These are phyloP conservation scores for Eustalomyia histrio DNA, from an alignment of 2,888 invertebrate species.

Conservation along the genomic window DNA sequence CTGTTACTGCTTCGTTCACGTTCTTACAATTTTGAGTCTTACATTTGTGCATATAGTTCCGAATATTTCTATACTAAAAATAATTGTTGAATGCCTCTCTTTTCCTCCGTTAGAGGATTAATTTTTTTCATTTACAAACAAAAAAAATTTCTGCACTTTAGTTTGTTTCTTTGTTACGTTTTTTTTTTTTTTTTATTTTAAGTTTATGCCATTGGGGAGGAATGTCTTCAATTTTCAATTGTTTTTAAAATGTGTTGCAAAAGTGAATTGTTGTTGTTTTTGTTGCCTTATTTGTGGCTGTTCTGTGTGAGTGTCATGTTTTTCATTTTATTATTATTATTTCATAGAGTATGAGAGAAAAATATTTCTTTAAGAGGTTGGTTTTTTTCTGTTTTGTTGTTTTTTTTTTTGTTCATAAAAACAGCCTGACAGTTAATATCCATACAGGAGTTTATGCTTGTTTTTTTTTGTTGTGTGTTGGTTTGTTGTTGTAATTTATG, in stretches of 20 bases:
- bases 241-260: slow-evolving; percentile 46
- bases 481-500: slow-evolving; percentile 19
- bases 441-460: slow-evolving; percentile 7
- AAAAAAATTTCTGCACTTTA: slow-evolving; percentile 14
- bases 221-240: slow-evolving; percentile 59
- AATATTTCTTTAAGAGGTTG: background rate
- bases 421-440: slow-evolving; percentile 43
- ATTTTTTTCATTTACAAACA: background rate
- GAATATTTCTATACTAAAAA: no score
- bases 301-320: slow-evolving; percentile 8
- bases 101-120: background rate
- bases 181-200: slow-evolving; percentile 2
- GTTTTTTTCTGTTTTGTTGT: background rate
- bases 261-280: background rate
- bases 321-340: background rate
- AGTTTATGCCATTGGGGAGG: slow-evolving; percentile 39
- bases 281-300: slow-evolving; percentile 10
- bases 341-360: slow-evolving; percentile 4
- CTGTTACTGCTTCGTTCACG: no score
- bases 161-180: background rate
- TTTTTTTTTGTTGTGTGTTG: background rate
- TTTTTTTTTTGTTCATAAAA: background rate
- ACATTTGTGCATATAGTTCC: no score
- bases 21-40: no score
- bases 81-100: background rate